These are phyloP conservation scores for Urocynchramus pylzowi DNA, from an alignment of 2,113 vertebrate species.

Conservation along the genomic window DNA sequence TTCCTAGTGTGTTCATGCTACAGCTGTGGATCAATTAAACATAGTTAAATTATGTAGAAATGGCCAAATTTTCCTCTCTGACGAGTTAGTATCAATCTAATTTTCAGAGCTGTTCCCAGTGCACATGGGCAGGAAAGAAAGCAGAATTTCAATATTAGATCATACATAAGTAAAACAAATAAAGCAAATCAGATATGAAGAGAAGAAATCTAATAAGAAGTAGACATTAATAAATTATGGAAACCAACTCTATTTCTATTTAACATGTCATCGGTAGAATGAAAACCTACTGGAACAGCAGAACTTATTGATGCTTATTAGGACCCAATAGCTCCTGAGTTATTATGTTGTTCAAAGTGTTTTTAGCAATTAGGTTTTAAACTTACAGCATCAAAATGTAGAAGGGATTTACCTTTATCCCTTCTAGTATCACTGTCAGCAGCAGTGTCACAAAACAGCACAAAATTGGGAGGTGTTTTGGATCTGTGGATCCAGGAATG, in stretches of 20 bases:
- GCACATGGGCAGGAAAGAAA: neutral
- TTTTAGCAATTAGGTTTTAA: neutral
- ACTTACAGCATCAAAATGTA: neutral
- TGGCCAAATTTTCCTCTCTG: neutral
- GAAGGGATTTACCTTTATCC: neutral
- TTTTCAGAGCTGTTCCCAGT: neutral
- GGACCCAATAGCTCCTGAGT: neutral
- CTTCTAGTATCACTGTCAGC: neutral
- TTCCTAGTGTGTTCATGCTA: neutral
- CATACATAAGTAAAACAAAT: neutral
- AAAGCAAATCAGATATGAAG: neutral
- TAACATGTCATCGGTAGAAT: neutral
- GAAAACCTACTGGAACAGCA: neutral
- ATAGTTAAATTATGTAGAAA: neutral
- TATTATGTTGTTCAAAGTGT: neutral
- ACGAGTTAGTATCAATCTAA: neutral
- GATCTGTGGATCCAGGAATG: neutral
- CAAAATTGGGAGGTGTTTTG: neutral
- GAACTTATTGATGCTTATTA: neutral
- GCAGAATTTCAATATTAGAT: neutral
- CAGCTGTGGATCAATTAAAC: neutral
- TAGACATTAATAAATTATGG: neutral
- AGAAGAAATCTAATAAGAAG: neutral
- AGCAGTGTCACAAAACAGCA: neutral
- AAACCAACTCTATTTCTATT: neutral